Evolutionary conservation across 2,888 invertebrate genomes (phyloP), one percentile per base, ranked within the genome.

Genomic region (Pandemis corylana): DNA sequence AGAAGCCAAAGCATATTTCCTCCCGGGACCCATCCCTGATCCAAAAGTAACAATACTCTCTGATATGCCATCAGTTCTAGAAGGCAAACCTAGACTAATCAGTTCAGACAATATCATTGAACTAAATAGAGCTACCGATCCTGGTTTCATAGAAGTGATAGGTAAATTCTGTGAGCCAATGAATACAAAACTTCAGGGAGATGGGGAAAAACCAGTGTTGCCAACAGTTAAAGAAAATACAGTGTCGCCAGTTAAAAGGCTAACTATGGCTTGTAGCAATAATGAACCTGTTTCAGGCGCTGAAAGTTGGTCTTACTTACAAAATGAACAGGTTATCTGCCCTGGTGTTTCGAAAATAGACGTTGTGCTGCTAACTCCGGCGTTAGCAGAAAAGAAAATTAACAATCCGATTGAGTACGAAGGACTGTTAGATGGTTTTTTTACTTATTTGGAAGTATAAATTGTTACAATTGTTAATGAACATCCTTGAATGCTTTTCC

Each of bases 291-390:
- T 15, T 15, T 6, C 15, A 53, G 12, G 0, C 2, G n/a, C n/a
- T n/a, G n/a, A 41, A n/a, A 15, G 6, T 10, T 53, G 28, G 13
- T 5, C 66, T 5, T 41, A 36, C 5, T n/a, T 53, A 10, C 10
- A 49, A 66, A 66, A 53, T 28, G n/a, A 65, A 49, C 49, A 66
- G 13, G 12, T 46, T 13, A 36, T 65, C 6, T 51, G 51, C n/a
- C 67, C 67, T 67, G 53, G 53, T 36, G 41, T 67, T 53, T 67
- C 67, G 28, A 67, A 67, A 53, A 53, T 41, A 0, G 67, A 67
- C 10, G 9, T 53, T 0, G 36, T 67, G 13, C 41, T 28, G 20
- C 10, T 59, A 28, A 28, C 9, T 5, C 20, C 49, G 28, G 2
- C 7, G 13, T 1, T 4, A 6, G 9, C 9, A 53, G 36, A 53